Percentiles rank a stretch among this genome's conserved stretches.
phyloP scores from a whole-genome alignment of 2,888 invertebrate genomes.

The Pyrrhosoma nymphula region DNA sequence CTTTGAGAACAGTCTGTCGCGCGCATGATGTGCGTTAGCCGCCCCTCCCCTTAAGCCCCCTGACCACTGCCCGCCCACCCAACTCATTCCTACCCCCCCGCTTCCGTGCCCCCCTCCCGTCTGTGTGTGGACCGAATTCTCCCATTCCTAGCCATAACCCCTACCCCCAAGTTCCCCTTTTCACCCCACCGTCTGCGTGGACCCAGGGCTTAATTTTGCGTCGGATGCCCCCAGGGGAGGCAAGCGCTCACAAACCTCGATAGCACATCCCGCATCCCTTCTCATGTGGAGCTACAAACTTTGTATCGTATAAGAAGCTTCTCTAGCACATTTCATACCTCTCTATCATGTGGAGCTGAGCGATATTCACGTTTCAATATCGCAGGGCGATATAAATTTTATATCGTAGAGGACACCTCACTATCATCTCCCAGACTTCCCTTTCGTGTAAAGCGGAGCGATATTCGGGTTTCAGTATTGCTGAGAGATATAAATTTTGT shows the following conservation, averaged over 20 bases:
- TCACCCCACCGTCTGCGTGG: not conserved
- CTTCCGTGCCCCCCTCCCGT: not conserved
- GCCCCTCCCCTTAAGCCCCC: not conserved
- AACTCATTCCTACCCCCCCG: not conserved
- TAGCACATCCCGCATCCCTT: too few relatives aligned
- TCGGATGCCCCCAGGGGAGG: not conserved
- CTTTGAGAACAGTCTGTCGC: conserved; percentile 53
- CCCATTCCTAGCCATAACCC: not conserved
- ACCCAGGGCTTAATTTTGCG: conserved; percentile 60
- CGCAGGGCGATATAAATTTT: too few relatives aligned
- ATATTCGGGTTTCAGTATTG: too few relatives aligned
- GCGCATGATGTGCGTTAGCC: conserved; percentile 54
- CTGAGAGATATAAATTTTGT: too few relatives aligned
- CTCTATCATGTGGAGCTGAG: too few relatives aligned
- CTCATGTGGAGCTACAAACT: too few relatives aligned
- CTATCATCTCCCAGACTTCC: too few relatives aligned
- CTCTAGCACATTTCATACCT: too few relatives aligned
- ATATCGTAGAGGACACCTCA: too few relatives aligned
- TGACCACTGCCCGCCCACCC: not conserved
- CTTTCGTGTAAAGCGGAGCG: too few relatives aligned
- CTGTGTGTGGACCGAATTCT: not conserved
- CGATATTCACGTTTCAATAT: too few relatives aligned
- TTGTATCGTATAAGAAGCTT: too few relatives aligned
- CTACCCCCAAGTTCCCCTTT: not conserved
- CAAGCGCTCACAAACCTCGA: not conserved